These are phyloP conservation scores for Scomber colias DNA, from an alignment of 2,113 vertebrate genomes.

Conservation along the genomic window DNA sequence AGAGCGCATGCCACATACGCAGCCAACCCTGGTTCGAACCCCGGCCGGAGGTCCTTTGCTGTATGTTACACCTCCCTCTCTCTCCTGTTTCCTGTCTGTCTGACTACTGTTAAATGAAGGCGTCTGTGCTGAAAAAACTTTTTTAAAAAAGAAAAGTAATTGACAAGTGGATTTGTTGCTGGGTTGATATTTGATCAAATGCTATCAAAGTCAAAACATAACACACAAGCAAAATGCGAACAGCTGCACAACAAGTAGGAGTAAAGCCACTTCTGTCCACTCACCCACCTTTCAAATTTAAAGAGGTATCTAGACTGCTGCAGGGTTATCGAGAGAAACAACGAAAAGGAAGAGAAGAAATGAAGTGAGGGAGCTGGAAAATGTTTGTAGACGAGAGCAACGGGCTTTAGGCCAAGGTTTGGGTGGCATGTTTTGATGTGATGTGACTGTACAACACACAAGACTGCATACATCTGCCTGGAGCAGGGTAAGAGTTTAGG, in stretches of 20 bases:
- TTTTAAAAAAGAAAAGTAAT: not conserved
- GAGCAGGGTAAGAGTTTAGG: slow-evolving; percentile 74
- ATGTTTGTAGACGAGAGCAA: slow-evolving; percentile 52
- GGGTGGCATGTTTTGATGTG: slow-evolving; percentile 76
- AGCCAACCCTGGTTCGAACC: too few relatives aligned
- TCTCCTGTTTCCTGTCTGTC: too few relatives aligned
- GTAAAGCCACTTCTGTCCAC: not conserved
- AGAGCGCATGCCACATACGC: too few relatives aligned
- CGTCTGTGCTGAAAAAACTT: too few relatives aligned
- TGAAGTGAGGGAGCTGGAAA: slow-evolving; percentile 23
- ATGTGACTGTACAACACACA: slow-evolving; percentile 74
- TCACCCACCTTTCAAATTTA: slow-evolving; percentile 1
- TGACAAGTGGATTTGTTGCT: not conserved
- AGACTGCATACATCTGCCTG: slow-evolving; percentile 63
- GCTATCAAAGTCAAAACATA: not conserved
- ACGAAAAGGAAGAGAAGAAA: slow-evolving; percentile 22
- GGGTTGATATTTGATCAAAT: slow-evolving; percentile 1
- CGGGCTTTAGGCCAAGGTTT: slow-evolving; percentile 75
- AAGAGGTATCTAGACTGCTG: slow-evolving; percentile 10
- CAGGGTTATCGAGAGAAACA: slow-evolving; percentile 1
- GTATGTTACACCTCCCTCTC: too few relatives aligned
- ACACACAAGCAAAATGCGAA: slow-evolving; percentile 3
- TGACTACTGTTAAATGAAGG: too few relatives aligned
- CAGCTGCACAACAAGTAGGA: not conserved
- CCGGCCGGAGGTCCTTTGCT: too few relatives aligned